Evolutionary conservation across 2,113 vertebrate genomes (phyloP).

Genomic region (Orcinus orca): DNA sequence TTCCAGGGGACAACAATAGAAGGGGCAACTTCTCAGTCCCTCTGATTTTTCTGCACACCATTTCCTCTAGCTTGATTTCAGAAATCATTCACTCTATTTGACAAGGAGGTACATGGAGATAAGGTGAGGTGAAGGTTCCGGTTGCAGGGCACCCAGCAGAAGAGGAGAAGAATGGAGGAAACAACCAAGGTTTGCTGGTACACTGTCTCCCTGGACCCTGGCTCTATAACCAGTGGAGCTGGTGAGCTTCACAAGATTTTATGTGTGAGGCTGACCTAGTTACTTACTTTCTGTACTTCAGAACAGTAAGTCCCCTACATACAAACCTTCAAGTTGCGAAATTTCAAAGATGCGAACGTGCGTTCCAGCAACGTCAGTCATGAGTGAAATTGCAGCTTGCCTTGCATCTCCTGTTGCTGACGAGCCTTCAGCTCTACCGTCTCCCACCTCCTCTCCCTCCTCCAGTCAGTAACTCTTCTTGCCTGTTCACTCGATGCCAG

Average conservation of each 20-base stretch:
- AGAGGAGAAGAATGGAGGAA: neutral
- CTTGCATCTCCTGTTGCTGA: neutral
- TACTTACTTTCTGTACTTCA: accelerated
- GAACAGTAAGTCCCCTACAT: neutral
- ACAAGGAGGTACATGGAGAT: neutral
- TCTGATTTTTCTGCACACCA: neutral
- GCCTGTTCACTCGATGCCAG: neutral
- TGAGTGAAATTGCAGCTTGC: neutral
- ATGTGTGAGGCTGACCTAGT: neutral
- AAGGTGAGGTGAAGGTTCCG: neutral
- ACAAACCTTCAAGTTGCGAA: neutral
- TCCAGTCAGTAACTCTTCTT: neutral
- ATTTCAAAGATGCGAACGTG: neutral
- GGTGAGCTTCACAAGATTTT: neutral
- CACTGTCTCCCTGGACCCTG: accelerated
- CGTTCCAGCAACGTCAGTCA: neutral
- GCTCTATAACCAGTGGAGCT: neutral
- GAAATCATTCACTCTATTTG: neutral
- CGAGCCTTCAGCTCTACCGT: neutral
- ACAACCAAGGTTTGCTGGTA: accelerated
- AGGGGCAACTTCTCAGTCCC: neutral
- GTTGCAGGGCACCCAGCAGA: neutral
- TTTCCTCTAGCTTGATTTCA: neutral
- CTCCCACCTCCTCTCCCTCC: neutral
- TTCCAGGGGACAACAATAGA: neutral